Base-by-base conservation (phyloP, 1,140 invertebrate species). In the Branchinecta lindahli region DNA sequence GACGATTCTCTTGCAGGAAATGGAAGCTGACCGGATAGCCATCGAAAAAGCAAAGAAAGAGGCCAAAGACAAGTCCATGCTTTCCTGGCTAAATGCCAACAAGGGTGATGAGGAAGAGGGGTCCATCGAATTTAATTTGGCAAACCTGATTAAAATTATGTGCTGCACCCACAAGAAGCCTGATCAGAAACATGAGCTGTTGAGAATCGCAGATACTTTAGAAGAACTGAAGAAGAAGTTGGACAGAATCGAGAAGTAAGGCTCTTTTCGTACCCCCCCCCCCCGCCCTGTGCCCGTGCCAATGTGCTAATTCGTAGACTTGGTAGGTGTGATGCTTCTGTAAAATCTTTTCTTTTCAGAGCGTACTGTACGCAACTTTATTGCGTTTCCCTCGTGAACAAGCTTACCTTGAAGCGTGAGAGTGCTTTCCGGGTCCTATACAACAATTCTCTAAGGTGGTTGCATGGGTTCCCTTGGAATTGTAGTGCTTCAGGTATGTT, bases 61-160 rank as follows among this genome's bases (percentile, higher is more conserved):
- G 15, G 15, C 45, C 15, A 45, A n/a, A 69, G 46, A 69, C 44
- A 69, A 21, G 46, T 45, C 15, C 68, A 69, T 45, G 15, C 15
- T 44, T 15, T n/a, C 45, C n/a, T 69, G 15, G 45, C 12, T 68
- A 45, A 46, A 45, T 15, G 44, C 46, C 44, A 44, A 70, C 7
- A 69, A 73, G 20, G 45, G 72, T n/a, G 72, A 74, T 33, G 76
- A 80, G 9, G 76, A 79, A 68, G 78, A 81, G 70, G 82, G 81
- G 9, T 78, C 80, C 8, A 75, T 83, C 15, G 77, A 79, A 44
- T 77, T 81, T 68, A 77, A 75, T 46, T 74, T 79, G 46, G 78
- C 80, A 8, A 80, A 79, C 9, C 73, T 82, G 7, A 81, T 81
- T 73, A 78, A 79, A 61, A 75, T 79, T 52, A 78, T 81, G 75